A percentile compares a stretch with the other conserved stretches of the same genome.
Conservation (phyloP, 2,888 invertebrate genomes). For the Limnephilus marmoratus region DNA sequence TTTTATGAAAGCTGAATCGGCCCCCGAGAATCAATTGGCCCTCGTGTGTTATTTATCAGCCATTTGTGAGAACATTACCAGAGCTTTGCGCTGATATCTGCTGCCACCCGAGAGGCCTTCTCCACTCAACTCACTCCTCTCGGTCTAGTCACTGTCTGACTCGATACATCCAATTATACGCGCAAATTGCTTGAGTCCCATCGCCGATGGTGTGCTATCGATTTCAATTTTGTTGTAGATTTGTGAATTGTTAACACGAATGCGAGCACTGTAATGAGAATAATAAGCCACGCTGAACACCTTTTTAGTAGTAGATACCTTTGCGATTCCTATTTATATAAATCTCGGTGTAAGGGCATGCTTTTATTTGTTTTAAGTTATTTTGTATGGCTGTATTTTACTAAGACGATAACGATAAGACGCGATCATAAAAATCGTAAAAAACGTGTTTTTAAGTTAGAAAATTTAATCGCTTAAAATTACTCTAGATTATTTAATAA, state of each 20-base stretch:
- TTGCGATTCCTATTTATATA: neutral
- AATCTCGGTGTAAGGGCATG: neutral
- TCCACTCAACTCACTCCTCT: neutral
- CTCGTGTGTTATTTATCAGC: slow-evolving; percentile 28
- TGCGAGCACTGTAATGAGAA: neutral
- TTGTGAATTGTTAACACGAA: slow-evolving; percentile 33
- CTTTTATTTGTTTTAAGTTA: neutral
- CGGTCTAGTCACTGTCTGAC: slow-evolving; percentile 6
- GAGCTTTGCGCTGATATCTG: slow-evolving; percentile 32
- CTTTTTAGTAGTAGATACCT: neutral
- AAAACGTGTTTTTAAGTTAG: no score
- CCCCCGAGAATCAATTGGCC: slow-evolving; percentile 28
- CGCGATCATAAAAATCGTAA: no score
- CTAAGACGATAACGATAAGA: no score
- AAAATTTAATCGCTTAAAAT: no score
- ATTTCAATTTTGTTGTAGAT: slow-evolving; percentile 30
- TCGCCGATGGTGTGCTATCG: neutral
- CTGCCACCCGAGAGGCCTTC: slow-evolving; percentile 11
- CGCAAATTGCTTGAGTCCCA: slow-evolving; percentile 24
- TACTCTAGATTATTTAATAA: no score
- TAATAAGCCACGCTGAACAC: neutral
- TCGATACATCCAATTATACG: slow-evolving; percentile 22
- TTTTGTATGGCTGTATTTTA: neutral
- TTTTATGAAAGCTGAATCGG: neutral
- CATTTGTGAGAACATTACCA: slow-evolving; percentile 47